These are phyloP conservation scores for Eupithecia abbreviata DNA, from an alignment of 2,888 invertebrate genomes.

Conservation along the genomic window DNA sequence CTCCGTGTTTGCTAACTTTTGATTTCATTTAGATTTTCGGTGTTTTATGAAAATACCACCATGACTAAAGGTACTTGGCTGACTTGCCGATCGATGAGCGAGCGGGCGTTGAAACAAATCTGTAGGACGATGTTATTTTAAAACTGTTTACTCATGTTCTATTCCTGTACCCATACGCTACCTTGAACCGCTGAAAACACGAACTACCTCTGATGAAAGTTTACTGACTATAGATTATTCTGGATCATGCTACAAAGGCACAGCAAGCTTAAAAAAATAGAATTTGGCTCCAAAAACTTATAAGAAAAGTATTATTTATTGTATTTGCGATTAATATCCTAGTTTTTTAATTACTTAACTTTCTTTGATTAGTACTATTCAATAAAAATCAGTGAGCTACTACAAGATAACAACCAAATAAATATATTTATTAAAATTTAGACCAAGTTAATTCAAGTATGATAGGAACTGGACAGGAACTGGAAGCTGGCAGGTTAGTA, in stretches of 20 bases:
- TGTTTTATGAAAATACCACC: slow-evolving; percentile 16
- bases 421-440: no score
- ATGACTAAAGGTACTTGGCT: slow-evolving; percentile 45
- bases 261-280: slow-evolving; percentile 12
- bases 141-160: slow-evolving; percentile 69
- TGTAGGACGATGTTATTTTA: slow-evolving; percentile 67
- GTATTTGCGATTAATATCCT: not conserved
- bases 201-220: slow-evolving; percentile 73
- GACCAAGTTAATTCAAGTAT: not conserved
- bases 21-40: not conserved
- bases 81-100: slow-evolving; percentile 43
- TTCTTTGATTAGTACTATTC: no score
- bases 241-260: slow-evolving; percentile 45
- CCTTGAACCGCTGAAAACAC: slow-evolving; percentile 73
- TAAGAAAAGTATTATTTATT: not conserved
- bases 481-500: not conserved
- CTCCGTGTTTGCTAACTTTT: not conserved
- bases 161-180: slow-evolving; percentile 66
- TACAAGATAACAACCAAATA: no score
- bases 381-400: no score
- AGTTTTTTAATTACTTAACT: not conserved
- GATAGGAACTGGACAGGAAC: no score
- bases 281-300: not conserved
- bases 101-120: slow-evolving; percentile 49
- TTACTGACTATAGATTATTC: slow-evolving; percentile 66